A percentile compares a stretch with the other conserved stretches of the same genome.
Evolutionary conservation across 2,797 vertebrate species (phyloP).

Genomic region (Taenioides sp.): DNA sequence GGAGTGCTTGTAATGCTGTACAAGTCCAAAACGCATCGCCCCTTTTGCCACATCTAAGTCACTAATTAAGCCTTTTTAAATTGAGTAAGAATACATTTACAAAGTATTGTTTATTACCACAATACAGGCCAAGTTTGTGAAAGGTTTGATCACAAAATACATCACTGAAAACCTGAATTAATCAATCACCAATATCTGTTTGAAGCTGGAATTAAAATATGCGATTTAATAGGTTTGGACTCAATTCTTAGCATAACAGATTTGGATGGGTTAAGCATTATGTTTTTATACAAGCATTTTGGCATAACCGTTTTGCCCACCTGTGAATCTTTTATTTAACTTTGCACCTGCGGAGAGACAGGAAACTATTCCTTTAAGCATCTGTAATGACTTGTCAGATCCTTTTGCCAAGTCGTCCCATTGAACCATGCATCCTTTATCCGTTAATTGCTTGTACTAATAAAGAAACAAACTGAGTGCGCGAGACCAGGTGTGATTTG

Average conservation of each 20-base stretch:
- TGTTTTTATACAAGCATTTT: conserved; percentile 23
- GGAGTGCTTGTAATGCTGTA: conserved; percentile 47
- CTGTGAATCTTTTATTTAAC: conserved; percentile 31
- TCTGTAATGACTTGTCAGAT: conserved; percentile 61
- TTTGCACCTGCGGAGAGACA: conserved; percentile 53
- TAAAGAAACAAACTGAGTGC: conserved; percentile 23
- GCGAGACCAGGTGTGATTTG: conserved; percentile 37
- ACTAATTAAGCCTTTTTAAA: conserved; percentile 37
- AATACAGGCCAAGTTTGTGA: conserved; percentile 43
- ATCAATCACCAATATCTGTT: conserved; percentile 58
- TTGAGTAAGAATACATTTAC: conserved; percentile 58
- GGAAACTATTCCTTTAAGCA: conserved; percentile 48
- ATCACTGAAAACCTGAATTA: conserved; percentile 72
- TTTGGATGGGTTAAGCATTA: conserved; percentile 30
- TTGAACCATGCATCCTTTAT: conserved; percentile 48
- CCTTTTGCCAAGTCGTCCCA: conserved; percentile 43
- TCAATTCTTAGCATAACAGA: conserved; percentile 33
- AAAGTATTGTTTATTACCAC: conserved; percentile 66
- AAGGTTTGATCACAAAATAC: conserved; percentile 66
- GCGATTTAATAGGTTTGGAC: conserved; percentile 28
- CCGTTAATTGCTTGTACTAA: conserved; percentile 29
- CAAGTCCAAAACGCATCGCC: conserved; percentile 59
- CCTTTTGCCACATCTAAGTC: conserved; percentile 51
- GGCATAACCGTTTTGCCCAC: conserved; percentile 30
- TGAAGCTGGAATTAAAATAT: conserved; percentile 40